phyloP scores from a whole-genome alignment of 2,113 vertebrate genomes.

The Elephantulus edwardii region DNA sequence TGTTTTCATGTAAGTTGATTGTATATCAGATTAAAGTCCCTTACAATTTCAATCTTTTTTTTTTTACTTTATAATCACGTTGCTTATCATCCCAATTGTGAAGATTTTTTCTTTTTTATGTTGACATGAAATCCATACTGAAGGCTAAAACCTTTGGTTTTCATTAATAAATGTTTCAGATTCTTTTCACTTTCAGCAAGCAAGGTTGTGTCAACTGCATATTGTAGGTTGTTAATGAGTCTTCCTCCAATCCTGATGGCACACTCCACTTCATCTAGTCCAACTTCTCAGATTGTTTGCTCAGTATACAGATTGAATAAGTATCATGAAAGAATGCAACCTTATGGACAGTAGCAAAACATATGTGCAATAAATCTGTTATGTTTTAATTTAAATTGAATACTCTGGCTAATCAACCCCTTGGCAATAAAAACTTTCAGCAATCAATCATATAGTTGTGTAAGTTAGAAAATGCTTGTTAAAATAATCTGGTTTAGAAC shows the following conservation, averaged over 20 bases:
- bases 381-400: slow-evolving; percentile 62
- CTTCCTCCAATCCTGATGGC: background rate
- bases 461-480: slow-evolving; percentile 51
- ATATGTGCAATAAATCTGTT: slow-evolving; percentile 45
- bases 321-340: background rate
- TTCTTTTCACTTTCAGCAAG: background rate
- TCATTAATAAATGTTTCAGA: too few relatives aligned
- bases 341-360: background rate
- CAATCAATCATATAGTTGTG: background rate
- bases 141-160: background rate
- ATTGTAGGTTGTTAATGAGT: background rate
- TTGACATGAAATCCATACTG: background rate
- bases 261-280: background rate
- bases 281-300: background rate
- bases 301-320: background rate
- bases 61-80: background rate
- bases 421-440: slow-evolving; percentile 65
- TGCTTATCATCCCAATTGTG: background rate
- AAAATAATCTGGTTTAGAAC: slow-evolving; percentile 57
- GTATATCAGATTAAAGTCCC: background rate
- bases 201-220: background rate
- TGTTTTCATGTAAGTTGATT: background rate
- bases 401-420: slow-evolving; percentile 54
- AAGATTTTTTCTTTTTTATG: background rate
- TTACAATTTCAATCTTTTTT: background rate